A percentile compares a stretch with the other conserved stretches of the same genome.
phyloP scores from a whole-genome alignment of 2,888 invertebrate genomes.

The Aromia moschata region DNA sequence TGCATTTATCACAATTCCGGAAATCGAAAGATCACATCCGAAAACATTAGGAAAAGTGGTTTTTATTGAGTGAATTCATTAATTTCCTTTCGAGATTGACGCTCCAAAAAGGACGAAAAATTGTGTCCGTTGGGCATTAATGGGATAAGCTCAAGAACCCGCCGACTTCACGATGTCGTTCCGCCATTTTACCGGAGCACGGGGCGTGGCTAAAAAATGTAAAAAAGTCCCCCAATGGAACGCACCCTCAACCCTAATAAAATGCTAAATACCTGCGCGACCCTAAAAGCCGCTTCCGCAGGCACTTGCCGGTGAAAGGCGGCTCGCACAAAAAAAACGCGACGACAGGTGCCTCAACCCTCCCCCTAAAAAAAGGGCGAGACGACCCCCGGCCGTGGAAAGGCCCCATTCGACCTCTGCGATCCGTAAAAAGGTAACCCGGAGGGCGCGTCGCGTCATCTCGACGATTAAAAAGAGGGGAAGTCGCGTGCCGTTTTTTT shows the following conservation, averaged over 20 bases:
- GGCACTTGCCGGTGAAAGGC: slow-evolving; percentile 10
- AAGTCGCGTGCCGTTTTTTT: slow-evolving; percentile 30
- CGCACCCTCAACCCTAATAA: slow-evolving; percentile 31
- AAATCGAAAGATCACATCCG: too few relatives aligned
- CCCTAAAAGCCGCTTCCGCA: slow-evolving; percentile 14
- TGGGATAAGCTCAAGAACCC: too few relatives aligned
- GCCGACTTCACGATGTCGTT: background rate
- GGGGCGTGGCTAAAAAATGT: slow-evolving; percentile 38
- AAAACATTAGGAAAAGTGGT: too few relatives aligned
- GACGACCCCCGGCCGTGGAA: slow-evolving; percentile 8
- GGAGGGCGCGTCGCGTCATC: slow-evolving; percentile 19
- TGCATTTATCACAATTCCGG: too few relatives aligned
- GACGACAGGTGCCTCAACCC: slow-evolving; percentile 20
- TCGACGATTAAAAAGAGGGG: slow-evolving; percentile 14
- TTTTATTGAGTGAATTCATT: too few relatives aligned
- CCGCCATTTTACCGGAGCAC: slow-evolving; percentile 28
- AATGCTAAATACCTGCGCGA: slow-evolving; percentile 31
- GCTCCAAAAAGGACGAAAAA: too few relatives aligned
- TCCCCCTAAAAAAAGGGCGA: slow-evolving; percentile 9
- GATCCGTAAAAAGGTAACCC: slow-evolving; percentile 18
- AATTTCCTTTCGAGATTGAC: too few relatives aligned
- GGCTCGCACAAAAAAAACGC: slow-evolving; percentile 18
- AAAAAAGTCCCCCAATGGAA: slow-evolving; percentile 31
- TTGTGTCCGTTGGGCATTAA: too few relatives aligned
- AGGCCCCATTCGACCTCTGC: slow-evolving; percentile 6